Base-by-base conservation (phyloP, 2,888 invertebrate genomes). In the Plebejus anna region DNA sequence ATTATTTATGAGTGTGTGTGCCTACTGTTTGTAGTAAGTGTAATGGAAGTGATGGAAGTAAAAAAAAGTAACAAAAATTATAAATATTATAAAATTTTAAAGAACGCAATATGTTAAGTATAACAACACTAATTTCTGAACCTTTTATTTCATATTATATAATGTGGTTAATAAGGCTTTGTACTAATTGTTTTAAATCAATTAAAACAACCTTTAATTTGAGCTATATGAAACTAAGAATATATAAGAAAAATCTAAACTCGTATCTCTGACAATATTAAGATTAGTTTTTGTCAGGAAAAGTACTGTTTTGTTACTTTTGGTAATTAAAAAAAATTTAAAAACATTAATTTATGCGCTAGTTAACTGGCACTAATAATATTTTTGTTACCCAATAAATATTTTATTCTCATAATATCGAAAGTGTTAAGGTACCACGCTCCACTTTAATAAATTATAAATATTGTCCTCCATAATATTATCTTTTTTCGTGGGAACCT, bases 371-470 rank as follows among this genome's bases (percentile, higher is more conserved):
- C 22, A 22, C n/a, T 0, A 22, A 57, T 57, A 6, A n/a, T 28
- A 22, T 28, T 28, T 28, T 11, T 61, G 11, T 28, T 28, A 3
- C 9, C 0, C 28, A 28, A 61, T 42, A 9, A 59, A 22, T 5
- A 7, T 28, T 9, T 28, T 61, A 32, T 36, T 66, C 28, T 32
- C 28, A 66, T 59, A 7, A 61, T 61, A 13, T 66, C 5, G 66
- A 32, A 32, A 66, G 32, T 66, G 66, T 13, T 5, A 36, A 66
- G 32, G 66, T 66, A 66, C 66, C 66, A 66, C 66, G 66, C 36
- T 66, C 66, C 16, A 66, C 66, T 66, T 66, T 32, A 32, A 66
- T 66, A 13, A 32, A 66, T 66, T 66, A 13, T 66, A 13, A 66
- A 66, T 16, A 66, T 66, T 66, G 66, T 32, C 13, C 66, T 32